A percentile compares a stretch with the other conserved stretches of the same genome.
phyloP scores from a whole-genome alignment of 2,113 vertebrate genomes.

The Corynorhinus townsendii region DNA sequence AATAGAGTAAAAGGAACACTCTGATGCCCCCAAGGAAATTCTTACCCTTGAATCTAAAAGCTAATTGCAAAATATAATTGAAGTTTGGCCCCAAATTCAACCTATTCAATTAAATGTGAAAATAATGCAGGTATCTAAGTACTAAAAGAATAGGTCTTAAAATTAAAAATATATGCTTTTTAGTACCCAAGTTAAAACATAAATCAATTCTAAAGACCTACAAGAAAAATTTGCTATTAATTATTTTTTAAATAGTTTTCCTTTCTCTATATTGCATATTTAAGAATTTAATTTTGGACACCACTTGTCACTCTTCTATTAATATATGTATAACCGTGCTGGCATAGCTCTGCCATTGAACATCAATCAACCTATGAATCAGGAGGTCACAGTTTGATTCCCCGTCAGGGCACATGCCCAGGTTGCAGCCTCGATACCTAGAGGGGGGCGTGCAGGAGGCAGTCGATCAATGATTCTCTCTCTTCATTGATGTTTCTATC shows the following conservation, averaged over 20 bases:
- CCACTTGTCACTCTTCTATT: background rate
- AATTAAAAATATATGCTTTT: background rate
- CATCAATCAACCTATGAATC: too few species aligned
- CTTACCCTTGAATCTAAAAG: background rate
- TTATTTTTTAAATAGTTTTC: slow-evolving; percentile 34
- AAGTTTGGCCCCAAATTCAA: background rate
- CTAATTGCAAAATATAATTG: background rate
- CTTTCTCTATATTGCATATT: background rate
- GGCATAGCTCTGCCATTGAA: too few species aligned
- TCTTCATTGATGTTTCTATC: too few species aligned
- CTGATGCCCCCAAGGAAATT: slow-evolving; percentile 13
- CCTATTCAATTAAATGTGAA: slow-evolving; percentile 3
- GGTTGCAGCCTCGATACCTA: too few species aligned
- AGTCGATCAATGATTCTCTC: too few species aligned
- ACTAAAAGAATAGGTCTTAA: background rate
- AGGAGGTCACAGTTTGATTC: too few species aligned
- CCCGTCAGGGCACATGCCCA: too few species aligned
- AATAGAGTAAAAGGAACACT: slow-evolving; percentile 8
- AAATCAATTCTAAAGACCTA: background rate
- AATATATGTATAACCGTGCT: background rate
- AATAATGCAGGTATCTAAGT: background rate
- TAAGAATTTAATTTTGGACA: background rate
- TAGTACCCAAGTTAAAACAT: background rate
- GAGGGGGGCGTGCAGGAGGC: too few species aligned
- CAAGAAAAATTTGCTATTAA: slow-evolving; percentile 16